A percentile compares a stretch with the other conserved stretches of the same genome.
Conservation (phyloP, 2,113 vertebrate genomes). For the Fulmarus glacialis region DNA sequence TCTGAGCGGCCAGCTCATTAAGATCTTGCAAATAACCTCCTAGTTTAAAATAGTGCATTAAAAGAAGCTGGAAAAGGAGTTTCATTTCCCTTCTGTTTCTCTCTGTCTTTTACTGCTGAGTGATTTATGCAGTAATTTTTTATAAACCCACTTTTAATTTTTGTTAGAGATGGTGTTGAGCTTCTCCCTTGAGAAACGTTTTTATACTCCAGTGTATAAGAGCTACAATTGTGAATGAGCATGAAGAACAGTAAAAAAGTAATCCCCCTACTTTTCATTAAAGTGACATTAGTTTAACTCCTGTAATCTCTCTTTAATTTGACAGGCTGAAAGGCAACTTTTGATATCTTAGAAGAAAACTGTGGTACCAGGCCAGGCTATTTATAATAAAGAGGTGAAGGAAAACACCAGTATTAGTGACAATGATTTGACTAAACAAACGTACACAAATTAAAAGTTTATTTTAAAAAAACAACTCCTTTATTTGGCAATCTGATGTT, state of each 20-base stretch:
- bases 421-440: not conserved
- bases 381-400: not conserved
- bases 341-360: not conserved
- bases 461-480: not conserved
- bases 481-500: not conserved
- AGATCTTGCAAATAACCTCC: not conserved
- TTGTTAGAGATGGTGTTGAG: not conserved
- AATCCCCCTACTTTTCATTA: not conserved
- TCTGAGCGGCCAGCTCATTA: not conserved
- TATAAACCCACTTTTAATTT: not conserved
- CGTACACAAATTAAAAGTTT: not conserved
- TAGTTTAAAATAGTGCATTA: not conserved
- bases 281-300: not conserved
- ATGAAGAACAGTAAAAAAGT: not conserved
- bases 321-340: not conserved
- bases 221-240: not conserved
- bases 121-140: not conserved
- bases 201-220: not conserved
- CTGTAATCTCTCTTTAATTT: constrained; percentile 12
- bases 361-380: not conserved
- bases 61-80: not conserved
- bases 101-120: not conserved
- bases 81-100: not conserved
- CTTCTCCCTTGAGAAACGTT: not conserved
- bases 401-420: not conserved